A percentile compares a stretch with the other conserved stretches of the same genome.
These are phyloP conservation scores for Pseudoatta argentina DNA, from an alignment of 1,140 invertebrate species.

Conservation along the genomic window DNA sequence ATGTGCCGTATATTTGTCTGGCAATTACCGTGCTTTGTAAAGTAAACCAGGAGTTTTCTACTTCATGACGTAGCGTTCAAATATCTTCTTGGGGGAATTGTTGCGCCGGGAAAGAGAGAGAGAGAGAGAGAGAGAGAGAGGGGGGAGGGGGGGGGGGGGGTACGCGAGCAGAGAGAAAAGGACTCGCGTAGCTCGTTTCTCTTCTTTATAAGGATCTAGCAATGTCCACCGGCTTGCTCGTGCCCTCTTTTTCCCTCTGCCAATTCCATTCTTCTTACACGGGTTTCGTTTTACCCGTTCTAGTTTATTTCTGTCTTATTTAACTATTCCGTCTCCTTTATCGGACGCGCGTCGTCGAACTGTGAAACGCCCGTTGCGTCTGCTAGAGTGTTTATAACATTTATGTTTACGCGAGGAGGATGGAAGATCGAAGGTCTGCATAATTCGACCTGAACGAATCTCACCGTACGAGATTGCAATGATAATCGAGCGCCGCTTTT, in stretches of 20 bases:
- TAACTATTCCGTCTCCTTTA: neutral
- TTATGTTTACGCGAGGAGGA: slow-evolving; percentile 15
- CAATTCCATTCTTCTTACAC: slow-evolving; percentile 36
- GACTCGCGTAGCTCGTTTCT: slow-evolving; percentile 66
- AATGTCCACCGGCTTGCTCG: slow-evolving; percentile 53
- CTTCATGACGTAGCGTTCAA: neutral
- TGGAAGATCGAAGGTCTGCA: neutral
- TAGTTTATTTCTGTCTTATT: slow-evolving; percentile 41
- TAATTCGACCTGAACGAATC: slow-evolving; percentile 12
- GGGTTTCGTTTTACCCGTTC: slow-evolving; percentile 26
- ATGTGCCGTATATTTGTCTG: neutral
- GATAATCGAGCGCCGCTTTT: slow-evolving; percentile 52
- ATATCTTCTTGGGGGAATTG: slow-evolving; percentile 6
- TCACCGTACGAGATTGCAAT: slow-evolving; percentile 3
- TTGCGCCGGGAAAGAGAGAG: neutral
- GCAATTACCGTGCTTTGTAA: neutral
- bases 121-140: neutral
- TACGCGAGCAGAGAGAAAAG: slow-evolving; percentile 17
- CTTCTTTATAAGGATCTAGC: slow-evolving; percentile 73
- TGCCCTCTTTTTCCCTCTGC: slow-evolving; percentile 24
- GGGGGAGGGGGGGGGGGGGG: neutral
- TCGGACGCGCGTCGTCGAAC: slow-evolving; percentile 2
- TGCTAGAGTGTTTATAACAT: neutral
- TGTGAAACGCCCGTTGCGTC: neutral
- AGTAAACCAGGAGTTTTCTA: neutral